Evolutionary conservation across 2,797 vertebrate species (phyloP).

Genomic region (Lagothrix lagotricha): DNA sequence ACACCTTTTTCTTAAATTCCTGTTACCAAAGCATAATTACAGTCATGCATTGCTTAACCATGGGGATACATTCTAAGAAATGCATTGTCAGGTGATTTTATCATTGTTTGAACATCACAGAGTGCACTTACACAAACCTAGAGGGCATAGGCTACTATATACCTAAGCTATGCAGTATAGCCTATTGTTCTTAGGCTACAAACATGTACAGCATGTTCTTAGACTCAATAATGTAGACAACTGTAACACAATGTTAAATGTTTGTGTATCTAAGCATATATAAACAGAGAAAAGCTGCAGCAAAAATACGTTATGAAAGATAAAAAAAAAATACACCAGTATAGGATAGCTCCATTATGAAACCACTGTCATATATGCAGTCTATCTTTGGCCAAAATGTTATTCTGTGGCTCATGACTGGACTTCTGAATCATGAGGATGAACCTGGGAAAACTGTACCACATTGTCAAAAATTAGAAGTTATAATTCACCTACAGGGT

Average conservation of each 20-base stretch:
- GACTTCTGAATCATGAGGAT: neutral
- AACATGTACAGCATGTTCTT: neutral
- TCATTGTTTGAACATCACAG: neutral
- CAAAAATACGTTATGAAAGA: fast-evolving
- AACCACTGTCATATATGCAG: neutral
- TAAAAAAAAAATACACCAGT: neutral
- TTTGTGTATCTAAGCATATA: neutral
- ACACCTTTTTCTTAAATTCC: neutral
- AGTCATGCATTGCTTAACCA: neutral
- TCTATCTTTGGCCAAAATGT: neutral
- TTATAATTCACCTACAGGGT: neutral
- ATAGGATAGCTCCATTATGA: neutral
- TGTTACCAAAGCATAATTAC: neutral
- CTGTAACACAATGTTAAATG: neutral
- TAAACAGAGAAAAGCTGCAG: neutral
- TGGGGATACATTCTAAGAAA: neutral
- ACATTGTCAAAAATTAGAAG: neutral
- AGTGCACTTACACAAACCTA: neutral
- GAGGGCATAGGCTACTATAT: neutral
- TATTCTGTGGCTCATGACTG: neutral
- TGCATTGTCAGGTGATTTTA: neutral
- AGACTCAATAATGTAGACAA: neutral
- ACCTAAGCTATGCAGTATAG: neutral
- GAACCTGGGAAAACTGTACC: neutral
- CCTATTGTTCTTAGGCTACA: neutral